Percentiles rank a stretch among this genome's conserved stretches.
phyloP scores from a whole-genome alignment of 2,888 invertebrate species.

The Morpho helenor region DNA sequence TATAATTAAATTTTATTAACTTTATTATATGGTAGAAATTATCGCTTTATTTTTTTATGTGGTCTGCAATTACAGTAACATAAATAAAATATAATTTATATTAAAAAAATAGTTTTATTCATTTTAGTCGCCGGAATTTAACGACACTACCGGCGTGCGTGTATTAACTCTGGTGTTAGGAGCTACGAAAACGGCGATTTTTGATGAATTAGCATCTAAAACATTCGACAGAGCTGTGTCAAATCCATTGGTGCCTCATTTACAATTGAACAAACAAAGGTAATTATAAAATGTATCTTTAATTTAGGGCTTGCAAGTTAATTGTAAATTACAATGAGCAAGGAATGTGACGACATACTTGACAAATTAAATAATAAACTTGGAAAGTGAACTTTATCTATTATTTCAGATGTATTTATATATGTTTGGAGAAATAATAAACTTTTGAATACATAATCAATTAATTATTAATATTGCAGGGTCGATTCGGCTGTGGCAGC shows the following conservation, averaged over 20 bases:
- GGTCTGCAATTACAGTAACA: too few relatives aligned
- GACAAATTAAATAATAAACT: too few relatives aligned
- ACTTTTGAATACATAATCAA: too few relatives aligned
- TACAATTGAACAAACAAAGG: background rate
- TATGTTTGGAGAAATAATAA: too few relatives aligned
- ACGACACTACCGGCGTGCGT: constrained; percentile 36
- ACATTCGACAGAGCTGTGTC: constrained; percentile 1
- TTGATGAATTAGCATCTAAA: constrained; percentile 32
- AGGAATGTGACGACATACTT: too few relatives aligned
- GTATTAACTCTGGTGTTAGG: constrained; percentile 40
- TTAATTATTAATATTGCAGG: constrained; percentile 14
- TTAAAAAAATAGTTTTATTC: too few relatives aligned
- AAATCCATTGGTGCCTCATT: background rate
- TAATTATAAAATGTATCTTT: background rate
- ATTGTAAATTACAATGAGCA: too few relatives aligned
- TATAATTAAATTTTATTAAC: too few relatives aligned
- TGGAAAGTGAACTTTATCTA: too few relatives aligned
- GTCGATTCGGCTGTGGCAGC: constrained; percentile 27
- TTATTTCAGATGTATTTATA: too few relatives aligned
- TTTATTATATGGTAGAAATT: too few relatives aligned
- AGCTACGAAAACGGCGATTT: constrained; percentile 41
- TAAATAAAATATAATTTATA: background rate
- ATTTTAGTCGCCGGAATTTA: constrained; percentile 31
- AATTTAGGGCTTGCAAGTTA: background rate
- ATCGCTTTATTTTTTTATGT: too few relatives aligned